A percentile compares a stretch with the other conserved stretches of the same genome.
phyloP scores from a whole-genome alignment of 1,140 invertebrate species.

The Bombus picipes region DNA sequence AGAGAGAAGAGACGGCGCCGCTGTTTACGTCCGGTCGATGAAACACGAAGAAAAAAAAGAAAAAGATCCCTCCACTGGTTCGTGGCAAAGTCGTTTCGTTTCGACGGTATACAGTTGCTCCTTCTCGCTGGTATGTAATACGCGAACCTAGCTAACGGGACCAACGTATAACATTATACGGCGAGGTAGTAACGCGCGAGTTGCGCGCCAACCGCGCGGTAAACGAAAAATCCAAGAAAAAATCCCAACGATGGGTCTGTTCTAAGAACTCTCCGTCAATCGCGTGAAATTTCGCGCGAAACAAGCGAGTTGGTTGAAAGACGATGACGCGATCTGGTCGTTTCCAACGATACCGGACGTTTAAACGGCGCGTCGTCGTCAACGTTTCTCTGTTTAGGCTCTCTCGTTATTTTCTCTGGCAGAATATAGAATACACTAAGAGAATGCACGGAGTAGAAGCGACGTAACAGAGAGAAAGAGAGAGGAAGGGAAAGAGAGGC shows the following conservation, averaged over 20 bases:
- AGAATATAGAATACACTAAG: constrained; percentile 23
- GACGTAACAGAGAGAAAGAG: neutral
- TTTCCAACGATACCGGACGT: neutral
- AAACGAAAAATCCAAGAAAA: constrained; percentile 16
- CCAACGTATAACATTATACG: constrained; percentile 49
- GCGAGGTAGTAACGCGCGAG: constrained; percentile 21
- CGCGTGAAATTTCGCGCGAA: constrained; percentile 10
- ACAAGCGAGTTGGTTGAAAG: neutral
- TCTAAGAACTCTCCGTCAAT: neutral
- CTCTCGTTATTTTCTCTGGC: neutral
- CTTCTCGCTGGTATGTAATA: constrained; percentile 45
- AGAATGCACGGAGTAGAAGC: neutral
- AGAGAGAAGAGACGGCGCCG: neutral
- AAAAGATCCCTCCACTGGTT: neutral
- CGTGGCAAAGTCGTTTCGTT: constrained; percentile 11
- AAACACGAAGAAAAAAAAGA: neutral
- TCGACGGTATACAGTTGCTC: constrained; percentile 36
- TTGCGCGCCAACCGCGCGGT: neutral
- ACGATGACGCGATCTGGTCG: neutral
- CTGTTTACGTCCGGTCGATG: constrained; percentile 22
- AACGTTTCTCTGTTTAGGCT: neutral
- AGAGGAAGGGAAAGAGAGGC: no score
- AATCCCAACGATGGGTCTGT: neutral
- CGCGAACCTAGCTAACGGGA: constrained; percentile 50
- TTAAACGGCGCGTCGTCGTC: neutral